Evolutionary conservation across 2,888 invertebrate genomes (phyloP), one percentile per base, ranked within the genome.

Genomic region (Apamea monoglypha): DNA sequence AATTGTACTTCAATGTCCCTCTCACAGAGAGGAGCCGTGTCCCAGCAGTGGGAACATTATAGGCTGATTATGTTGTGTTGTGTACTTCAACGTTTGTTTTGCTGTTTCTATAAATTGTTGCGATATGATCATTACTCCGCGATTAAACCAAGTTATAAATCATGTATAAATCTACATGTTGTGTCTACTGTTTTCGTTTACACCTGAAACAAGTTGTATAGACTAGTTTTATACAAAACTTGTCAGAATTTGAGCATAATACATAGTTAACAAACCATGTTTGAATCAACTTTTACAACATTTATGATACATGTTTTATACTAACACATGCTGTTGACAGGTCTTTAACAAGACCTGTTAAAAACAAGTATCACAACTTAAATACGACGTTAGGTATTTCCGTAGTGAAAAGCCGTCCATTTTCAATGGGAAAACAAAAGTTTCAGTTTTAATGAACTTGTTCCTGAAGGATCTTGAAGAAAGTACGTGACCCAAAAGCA

Each of bases 401-500:
- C 16, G 47, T 56, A 67, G 16, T 44, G 21, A 80, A 59, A 59
- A 59, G 29, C 16, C 47, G 12, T 59, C 10, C 56, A 29, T 47
- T 66, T 82, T 40, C 21, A 73, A 64, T 50, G 18, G 7, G 1
- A 25, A 75, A 75, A 66, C 64, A 47, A 32, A 82, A 67, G 47
- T 82, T 76, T 59, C 3, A 29, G 40, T 40, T 2, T 66, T 40
- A 75, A 74, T 25, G n/a, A 76, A 76, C 40, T 83, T 50, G 8
- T 83, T 67, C 59, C 14, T 83, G 14, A 83, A 67, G 29, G 21
- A 76, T 83, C 59, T 53, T 67, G 32, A 83, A 32, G 56, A n/a
- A 80, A 76, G n/a, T 59, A 67, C 59, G 83, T 83, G 83, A 80
- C 66, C 40, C 32, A 32, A 83, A 59, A 47, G 47, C 36, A 66